Evolutionary conservation across 1,140 invertebrate species (phyloP).

Genomic region (Zaprionus taronus): DNA sequence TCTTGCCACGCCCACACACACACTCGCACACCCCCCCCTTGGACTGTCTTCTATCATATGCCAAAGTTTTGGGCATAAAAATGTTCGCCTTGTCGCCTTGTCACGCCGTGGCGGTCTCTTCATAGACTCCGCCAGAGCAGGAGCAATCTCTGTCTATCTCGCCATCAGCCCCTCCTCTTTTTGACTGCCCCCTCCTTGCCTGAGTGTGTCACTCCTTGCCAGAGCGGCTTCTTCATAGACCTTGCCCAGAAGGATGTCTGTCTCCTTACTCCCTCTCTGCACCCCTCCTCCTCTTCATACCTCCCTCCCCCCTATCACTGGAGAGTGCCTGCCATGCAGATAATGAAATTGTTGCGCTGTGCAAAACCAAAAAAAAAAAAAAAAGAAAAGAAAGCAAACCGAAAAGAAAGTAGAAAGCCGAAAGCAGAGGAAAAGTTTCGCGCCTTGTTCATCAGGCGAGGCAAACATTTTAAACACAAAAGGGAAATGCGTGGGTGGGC

Average conservation of each 20-base stretch:
- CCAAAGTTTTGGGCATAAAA: slow-evolving; percentile 71
- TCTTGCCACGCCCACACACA: slow-evolving; percentile 32
- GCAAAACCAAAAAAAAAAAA: slow-evolving; percentile 35
- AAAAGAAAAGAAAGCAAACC: slow-evolving; percentile 22
- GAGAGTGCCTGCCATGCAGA: slow-evolving; percentile 50
- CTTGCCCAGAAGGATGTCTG: slow-evolving; percentile 15
- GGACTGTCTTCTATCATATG: slow-evolving; percentile 28
- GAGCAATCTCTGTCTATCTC: too few species aligned
- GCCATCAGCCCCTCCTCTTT: too few species aligned
- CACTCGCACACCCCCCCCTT: not conserved
- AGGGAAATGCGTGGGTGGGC: slow-evolving; percentile 79
- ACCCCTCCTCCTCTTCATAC: not conserved
- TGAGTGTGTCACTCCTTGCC: too few species aligned
- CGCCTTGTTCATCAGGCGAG: slow-evolving; percentile 68
- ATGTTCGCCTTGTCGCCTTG: slow-evolving; percentile 34
- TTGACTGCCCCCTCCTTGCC: too few species aligned
- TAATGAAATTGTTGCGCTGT: slow-evolving; percentile 75
- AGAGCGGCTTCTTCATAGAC: slow-evolving; percentile 21
- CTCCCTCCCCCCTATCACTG: not conserved
- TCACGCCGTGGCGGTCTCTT: slow-evolving; percentile 21
- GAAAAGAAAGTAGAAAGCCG: slow-evolving; percentile 19
- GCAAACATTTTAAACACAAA: slow-evolving; percentile 82
- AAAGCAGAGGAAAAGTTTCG: slow-evolving; percentile 60
- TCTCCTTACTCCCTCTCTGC: not conserved
- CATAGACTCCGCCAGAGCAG: slow-evolving; percentile 22